Evolutionary conservation across 2,113 vertebrate genomes (phyloP), one percentile per base, ranked within the genome.

Genomic region (Xiphias gladius): DNA sequence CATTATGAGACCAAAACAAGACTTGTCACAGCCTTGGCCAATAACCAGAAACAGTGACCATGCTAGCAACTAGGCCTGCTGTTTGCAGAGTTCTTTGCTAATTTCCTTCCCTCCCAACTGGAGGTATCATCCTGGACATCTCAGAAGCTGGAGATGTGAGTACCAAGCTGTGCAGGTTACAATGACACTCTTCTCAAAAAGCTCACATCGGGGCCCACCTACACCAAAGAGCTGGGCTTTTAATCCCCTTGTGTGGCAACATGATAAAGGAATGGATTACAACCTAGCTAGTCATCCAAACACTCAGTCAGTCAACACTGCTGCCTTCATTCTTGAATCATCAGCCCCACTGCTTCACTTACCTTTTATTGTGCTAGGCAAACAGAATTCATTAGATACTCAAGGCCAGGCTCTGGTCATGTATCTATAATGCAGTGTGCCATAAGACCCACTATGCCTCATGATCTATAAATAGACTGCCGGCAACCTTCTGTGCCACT

Each of bases 181-280:
- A 64, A 76, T 46, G 22, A 85, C 78, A 83, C 52, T 82, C 86
- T 79, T 79, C 77, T 66, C 63, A 30, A n/a, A 86, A 85, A 82
- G 84, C 86, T 80, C 67, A 85, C 86, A 93, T 93, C 85, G 89
- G 84, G 86, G 64, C 76, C 75, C 75, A 91, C 85, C 90, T 88
- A 90, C 76, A 80, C 81, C 80, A 83, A 48, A 86, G 63, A 69
- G 83, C 79, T 64, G 85, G 76, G 70, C 75, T 76, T 90, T 83
- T 92, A 94, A 93, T 93, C 92, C 90, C 79, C 74, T 87, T 85
- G 55, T 89, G 88, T 86, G 86, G 79, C 43, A 78, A 89, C 84
- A 94, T 71, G 84, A 92, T 84, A 85, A 80, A 90, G 79, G 73
- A 84, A 32, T 70, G 90, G 94, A 95, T 93, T 94, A 94, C 89